Evolutionary conservation across 2,888 invertebrate genomes (phyloP), one percentile per base, ranked within the genome.

Genomic region (Eilema griseolum): DNA sequence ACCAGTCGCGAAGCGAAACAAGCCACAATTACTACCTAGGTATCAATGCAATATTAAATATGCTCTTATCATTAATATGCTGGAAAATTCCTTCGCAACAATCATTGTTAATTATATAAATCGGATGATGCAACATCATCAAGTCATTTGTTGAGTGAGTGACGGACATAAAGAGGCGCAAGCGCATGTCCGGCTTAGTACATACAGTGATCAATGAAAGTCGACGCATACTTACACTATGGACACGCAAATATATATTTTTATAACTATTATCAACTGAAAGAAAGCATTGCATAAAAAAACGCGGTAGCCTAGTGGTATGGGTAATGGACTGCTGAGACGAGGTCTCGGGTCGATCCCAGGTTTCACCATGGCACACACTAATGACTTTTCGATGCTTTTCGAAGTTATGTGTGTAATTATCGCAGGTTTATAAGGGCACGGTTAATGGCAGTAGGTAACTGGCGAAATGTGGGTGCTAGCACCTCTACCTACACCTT

Each of bases 51-150:
- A 46, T 20, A 46, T 46, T 46, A 10, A 52, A 52, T 3, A 52
- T n/a, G 14, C 26, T 24, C 20, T 11, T 61, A 33, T 33, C 26
- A 59, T 59, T 14, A 16, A 4, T 33, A 14, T 66, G 20, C n/a
- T 16, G 10, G 28, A 28, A 61, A 26, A 26, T 64, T 52, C 64
- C 28, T 64, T n/a, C 26, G 46, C 26, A 46, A 64, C n/a, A 52
- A 24, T 20, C 46, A 12, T 52, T 63, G n/a, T 62, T 64, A 28
- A 64, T 57, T 65, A 28, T 70, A 70, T 63, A 23, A 24, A 66
- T 57, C 31, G 62, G 46, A 74, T 79, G 82, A 81, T 76, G 80
- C 77, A 79, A 79, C 69, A 33, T 66, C 63, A 61, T 66, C 66
- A 66, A 33, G 59, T 59, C 26, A 59, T 59, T 66, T 59, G 66